Percentiles rank a stretch among this genome's conserved stretches.
These are phyloP conservation scores for Huso huso DNA, from an alignment of 2,797 vertebrate species.

Conservation along the genomic window DNA sequence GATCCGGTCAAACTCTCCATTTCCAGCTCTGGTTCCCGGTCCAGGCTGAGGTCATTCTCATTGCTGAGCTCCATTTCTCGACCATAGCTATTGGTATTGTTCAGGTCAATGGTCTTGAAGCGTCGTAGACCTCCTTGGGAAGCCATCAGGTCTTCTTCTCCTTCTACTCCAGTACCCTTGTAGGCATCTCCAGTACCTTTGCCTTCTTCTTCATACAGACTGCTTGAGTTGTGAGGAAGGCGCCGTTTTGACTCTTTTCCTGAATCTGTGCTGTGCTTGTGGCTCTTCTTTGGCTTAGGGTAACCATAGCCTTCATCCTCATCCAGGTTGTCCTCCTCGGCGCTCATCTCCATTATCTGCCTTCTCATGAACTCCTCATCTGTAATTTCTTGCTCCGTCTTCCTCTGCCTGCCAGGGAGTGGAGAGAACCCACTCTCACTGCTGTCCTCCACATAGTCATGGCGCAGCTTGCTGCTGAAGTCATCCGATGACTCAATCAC, in stretches of 20 bases:
- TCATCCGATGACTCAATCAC: slow-evolving; percentile 83
- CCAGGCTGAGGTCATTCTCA: slow-evolving; percentile 76
- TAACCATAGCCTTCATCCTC: slow-evolving; percentile 68
- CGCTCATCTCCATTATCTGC: slow-evolving; percentile 97
- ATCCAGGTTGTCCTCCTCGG: slow-evolving; percentile 88
- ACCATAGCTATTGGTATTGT: slow-evolving; percentile 83
- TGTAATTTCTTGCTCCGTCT: slow-evolving; percentile 63
- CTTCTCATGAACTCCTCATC: slow-evolving; percentile 96
- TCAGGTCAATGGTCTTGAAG: slow-evolving; percentile 98
- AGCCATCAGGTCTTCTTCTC: slow-evolving; percentile 68
- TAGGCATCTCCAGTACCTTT: slow-evolving; percentile 61
- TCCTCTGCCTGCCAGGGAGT: slow-evolving; percentile 69
- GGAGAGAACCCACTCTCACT: slow-evolving; percentile 91
- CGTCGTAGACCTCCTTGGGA: slow-evolving; percentile 87
- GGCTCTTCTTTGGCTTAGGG: slow-evolving; percentile 59
- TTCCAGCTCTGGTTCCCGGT: slow-evolving; percentile 92
- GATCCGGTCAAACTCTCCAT: slow-evolving; percentile 98
- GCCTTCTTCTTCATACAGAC: slow-evolving; percentile 78
- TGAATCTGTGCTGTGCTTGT: slow-evolving; percentile 70
- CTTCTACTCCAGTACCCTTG: slow-evolving; percentile 55
- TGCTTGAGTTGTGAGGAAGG: slow-evolving; percentile 73
- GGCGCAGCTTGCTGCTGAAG: slow-evolving; percentile 88
- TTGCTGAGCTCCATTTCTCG: slow-evolving; percentile 81
- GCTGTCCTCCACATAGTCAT: slow-evolving; percentile 95
- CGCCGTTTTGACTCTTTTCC: slow-evolving; percentile 75